These are phyloP conservation scores for Drosophila paranaensis DNA, from an alignment of 2,888 invertebrate species.

Conservation along the genomic window DNA sequence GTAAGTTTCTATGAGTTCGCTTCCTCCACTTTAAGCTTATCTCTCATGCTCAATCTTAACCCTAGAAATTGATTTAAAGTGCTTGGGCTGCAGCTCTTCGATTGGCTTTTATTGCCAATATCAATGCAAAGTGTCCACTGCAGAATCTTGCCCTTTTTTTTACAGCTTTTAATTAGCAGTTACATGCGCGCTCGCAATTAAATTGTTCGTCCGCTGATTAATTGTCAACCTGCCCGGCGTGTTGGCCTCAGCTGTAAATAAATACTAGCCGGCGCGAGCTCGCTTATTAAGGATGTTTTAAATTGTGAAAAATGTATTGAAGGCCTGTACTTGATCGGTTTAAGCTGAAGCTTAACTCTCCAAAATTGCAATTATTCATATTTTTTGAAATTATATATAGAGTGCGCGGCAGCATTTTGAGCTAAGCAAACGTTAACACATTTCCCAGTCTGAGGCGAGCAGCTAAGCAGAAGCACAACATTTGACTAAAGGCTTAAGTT, in stretches of 20 bases:
- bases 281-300: neutral
- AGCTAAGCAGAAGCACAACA: no score
- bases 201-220: neutral
- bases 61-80: neutral
- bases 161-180: constrained; percentile 4
- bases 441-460: no score
- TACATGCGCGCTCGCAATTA: constrained; percentile 1
- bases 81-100: neutral
- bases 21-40: neutral
- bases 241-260: neutral
- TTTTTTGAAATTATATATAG: no score
- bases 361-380: no score
- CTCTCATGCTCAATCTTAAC: no score
- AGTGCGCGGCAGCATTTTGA: no score
- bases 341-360: no score
- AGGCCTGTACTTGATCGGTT: neutral
- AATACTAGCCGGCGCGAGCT: neutral
- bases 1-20: neutral
- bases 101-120: constrained; percentile 2
- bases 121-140: neutral
- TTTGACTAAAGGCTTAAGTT: no score
- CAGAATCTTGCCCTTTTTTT: neutral
- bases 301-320: neutral
- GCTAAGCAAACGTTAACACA: no score
- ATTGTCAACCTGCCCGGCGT: neutral